Base-by-base conservation (phyloP, 2,888 invertebrate genomes). In the Drosophila villosipedis region DNA sequence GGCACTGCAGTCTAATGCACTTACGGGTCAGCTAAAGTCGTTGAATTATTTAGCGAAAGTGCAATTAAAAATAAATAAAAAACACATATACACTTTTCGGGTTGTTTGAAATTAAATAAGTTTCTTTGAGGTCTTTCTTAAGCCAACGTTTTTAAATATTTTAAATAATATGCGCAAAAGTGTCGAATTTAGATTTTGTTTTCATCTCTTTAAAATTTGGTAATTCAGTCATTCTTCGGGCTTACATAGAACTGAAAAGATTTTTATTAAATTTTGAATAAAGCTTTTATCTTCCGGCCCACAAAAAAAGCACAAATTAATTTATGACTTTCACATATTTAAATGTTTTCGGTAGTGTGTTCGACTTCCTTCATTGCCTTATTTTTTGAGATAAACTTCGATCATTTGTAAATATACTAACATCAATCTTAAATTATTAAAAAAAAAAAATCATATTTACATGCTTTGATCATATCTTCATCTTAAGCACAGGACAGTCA, bases 41-140 rank as follows among this genome's bases (percentile, higher is more conserved):
- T 59, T 79, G 64, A 73, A 79, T 79, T 79, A 80, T 79, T 79
- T 49, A 79, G 47, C 66, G 50, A 80, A 55, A 68, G 55, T 76
- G 68, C 73, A 80, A 79, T 79, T 76, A 76, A 80, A 79, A 72
- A 63, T 72, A 72, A 72, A 78, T 65, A 68, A 75, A 68, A 71
- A 57, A 49, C 57, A 30, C 49, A 59, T 58, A 54, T 33, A 35
- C 28, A 62, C 54, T 49, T 62, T 59, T 58, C 64, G 52, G 37
- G 55, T 37, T 53, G 72, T 53, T 72, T 30, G 59, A 76, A 76
- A 79, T 78, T 65, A 78, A 76, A 78, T 76, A 78, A 76, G 68
- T 78, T 78, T 65, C 59, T 47, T 52, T 50, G 58, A 22, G 49
- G 12, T 25, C 3, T 41, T n/a, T 47, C 25, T 22, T 28, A 30